phyloP scores from a whole-genome alignment of 1,140 invertebrate species.

The Atta texana region DNA sequence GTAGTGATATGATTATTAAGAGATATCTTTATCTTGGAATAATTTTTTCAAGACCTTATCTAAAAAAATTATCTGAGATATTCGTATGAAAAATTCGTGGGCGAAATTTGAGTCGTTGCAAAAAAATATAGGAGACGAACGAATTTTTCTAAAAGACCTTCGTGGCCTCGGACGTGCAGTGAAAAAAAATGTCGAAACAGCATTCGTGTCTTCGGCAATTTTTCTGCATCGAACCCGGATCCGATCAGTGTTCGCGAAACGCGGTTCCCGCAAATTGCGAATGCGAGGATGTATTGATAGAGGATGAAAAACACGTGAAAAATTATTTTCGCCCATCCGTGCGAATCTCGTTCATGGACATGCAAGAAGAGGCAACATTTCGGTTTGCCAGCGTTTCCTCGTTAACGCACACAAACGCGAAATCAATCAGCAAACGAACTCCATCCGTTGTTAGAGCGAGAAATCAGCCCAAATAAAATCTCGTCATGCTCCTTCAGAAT shows the following conservation, averaged over 20 bases:
- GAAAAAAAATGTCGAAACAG: neutral
- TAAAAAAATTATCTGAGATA: neutral
- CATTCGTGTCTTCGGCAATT: neutral
- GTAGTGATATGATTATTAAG: neutral
- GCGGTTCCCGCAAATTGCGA: neutral
- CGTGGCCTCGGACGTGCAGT: neutral
- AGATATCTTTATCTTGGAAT: neutral
- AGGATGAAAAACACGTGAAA: slow-evolving; percentile 14
- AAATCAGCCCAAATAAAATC: neutral
- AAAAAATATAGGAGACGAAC: neutral
- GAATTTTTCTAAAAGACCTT: neutral
- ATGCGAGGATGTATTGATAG: neutral
- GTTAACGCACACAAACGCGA: slow-evolving; percentile 37
- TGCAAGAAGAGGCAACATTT: neutral
- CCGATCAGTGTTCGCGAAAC: neutral
- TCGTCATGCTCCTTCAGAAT: neutral
- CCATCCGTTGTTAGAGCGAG: neutral
- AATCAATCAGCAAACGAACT: slow-evolving; percentile 60
- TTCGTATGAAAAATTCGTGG: neutral
- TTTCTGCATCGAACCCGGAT: neutral
- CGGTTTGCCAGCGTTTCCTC: slow-evolving; percentile 22
- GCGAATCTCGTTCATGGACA: neutral
- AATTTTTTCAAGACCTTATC: neutral
- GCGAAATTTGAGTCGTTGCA: neutral
- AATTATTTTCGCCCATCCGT: neutral